Percentiles rank a stretch among this genome's conserved stretches.
Conservation (phyloP, 2,113 vertebrate genomes). For the Girardinichthys multiradiatus region DNA sequence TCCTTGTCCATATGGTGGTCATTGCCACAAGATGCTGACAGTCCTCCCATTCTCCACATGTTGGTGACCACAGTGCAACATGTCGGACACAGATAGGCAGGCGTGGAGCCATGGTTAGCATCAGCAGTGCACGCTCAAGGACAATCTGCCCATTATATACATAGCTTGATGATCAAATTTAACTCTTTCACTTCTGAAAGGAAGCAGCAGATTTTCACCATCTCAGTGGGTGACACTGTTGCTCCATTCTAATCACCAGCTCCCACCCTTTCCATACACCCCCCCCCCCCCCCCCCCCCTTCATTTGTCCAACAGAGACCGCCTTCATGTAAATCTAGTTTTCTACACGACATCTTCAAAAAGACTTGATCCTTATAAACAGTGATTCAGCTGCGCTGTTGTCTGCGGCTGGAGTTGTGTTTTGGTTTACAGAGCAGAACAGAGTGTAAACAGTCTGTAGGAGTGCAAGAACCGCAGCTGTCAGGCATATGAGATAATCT, state of each 20-base stretch:
- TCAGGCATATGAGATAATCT: constrained; percentile 32
- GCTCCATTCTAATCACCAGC: not conserved
- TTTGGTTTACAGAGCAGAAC: constrained; percentile 45
- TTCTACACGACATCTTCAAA: constrained; percentile 45
- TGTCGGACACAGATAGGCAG: constrained; percentile 43
- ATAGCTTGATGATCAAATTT: constrained; percentile 29
- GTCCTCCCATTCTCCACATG: constrained; percentile 72
- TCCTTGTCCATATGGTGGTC: constrained; percentile 66
- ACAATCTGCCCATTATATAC: constrained; percentile 67
- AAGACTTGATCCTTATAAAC: constrained; percentile 57
- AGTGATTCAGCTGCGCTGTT: constrained; percentile 21
- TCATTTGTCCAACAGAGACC: constrained; percentile 69
- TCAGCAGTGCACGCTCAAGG: constrained; percentile 8
- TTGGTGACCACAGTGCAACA: constrained; percentile 59
- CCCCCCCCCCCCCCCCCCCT: constrained; percentile 25
- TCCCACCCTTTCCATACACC: not conserved
- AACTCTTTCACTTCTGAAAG: constrained; percentile 53
- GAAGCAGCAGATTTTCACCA: constrained; percentile 43
- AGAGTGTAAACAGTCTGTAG: constrained; percentile 40
- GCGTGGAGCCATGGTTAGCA: constrained; percentile 23
- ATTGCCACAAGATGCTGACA: constrained; percentile 71
- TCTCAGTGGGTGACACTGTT: constrained; percentile 51
- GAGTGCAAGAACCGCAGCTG: constrained; percentile 34
- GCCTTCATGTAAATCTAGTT: constrained; percentile 69
- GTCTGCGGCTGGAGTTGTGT: constrained; percentile 23